phyloP scores from a whole-genome alignment of 2,113 vertebrate genomes.

The Phaetusa simplex region DNA sequence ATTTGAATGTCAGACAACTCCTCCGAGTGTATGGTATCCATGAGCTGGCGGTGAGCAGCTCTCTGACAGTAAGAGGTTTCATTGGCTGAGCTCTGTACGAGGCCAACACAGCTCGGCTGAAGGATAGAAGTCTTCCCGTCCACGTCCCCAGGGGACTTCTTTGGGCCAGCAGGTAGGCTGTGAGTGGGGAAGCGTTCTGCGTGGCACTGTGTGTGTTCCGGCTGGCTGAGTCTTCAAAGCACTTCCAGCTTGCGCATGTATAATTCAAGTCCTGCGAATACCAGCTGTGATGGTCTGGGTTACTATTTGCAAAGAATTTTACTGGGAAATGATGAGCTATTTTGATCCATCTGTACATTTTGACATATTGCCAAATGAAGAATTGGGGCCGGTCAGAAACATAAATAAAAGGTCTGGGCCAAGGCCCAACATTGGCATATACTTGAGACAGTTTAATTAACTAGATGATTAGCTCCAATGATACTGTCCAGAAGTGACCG shows the following conservation, averaged over 20 bases:
- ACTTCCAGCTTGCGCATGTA: background rate
- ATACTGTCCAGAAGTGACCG: background rate
- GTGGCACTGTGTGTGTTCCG: background rate
- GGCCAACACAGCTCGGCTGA: background rate
- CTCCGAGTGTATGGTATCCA: background rate
- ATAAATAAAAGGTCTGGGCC: background rate
- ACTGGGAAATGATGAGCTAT: background rate
- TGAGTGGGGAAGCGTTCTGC: background rate
- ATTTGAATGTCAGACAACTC: background rate
- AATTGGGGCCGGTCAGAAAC: background rate
- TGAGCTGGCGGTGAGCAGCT: background rate
- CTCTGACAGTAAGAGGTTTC: background rate
- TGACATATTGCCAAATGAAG: background rate
- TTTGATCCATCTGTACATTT: constrained; percentile 11
- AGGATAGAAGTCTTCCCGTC: background rate
- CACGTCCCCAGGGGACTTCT: background rate
- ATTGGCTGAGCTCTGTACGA: background rate
- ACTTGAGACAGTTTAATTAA: background rate
- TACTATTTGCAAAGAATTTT: constrained; percentile 35
- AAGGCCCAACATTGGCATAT: background rate
- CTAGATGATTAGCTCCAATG: background rate
- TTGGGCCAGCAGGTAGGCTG: background rate
- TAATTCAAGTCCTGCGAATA: constrained; percentile 31
- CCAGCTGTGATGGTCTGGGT: constrained; percentile 14
- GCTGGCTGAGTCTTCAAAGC: background rate